phyloP scores from a whole-genome alignment of 1,140 invertebrate genomes.

The Theocolax elegans region DNA sequence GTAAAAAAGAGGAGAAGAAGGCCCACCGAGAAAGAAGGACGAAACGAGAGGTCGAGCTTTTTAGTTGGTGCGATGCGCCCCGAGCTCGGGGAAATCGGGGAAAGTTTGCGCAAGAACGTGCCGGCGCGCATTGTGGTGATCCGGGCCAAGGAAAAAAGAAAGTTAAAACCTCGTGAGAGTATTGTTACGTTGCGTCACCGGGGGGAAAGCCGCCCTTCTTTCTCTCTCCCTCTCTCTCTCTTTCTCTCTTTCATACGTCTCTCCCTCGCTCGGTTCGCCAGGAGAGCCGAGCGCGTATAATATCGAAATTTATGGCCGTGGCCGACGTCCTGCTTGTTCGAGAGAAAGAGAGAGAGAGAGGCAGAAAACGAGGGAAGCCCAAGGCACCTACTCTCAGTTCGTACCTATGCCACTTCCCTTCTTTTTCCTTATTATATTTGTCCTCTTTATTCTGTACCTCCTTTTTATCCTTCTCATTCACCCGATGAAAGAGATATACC shows the following conservation, averaged over 20 bases:
- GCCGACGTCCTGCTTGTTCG: constrained; percentile 19
- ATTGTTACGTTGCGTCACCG: constrained; percentile 43
- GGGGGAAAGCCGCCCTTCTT: constrained; percentile 11
- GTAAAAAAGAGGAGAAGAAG: constrained; percentile 35
- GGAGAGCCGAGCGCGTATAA: constrained; percentile 32
- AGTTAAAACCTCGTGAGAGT: constrained; percentile 41
- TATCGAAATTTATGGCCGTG: constrained; percentile 43
- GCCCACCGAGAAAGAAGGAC: constrained; percentile 11
- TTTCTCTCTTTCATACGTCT: constrained; percentile 25
- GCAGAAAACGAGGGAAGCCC: background rate
- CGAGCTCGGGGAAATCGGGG: constrained; percentile 27
- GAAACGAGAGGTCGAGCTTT: constrained; percentile 23
- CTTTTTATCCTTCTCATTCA: background rate
- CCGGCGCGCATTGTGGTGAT: constrained; percentile 25
- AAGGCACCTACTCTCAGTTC: background rate
- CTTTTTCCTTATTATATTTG: constrained; percentile 42
- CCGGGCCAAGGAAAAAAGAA: constrained; percentile 34
- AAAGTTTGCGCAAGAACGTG: constrained; percentile 36
- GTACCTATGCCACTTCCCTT: constrained; percentile 8
- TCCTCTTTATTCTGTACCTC: constrained; percentile 16
- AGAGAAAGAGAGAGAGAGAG: background rate
- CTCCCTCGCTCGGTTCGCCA: constrained; percentile 15
- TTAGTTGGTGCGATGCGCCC: background rate
- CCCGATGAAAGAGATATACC: background rate
- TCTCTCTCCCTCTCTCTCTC: background rate